Conservation (phyloP, 2,888 invertebrate species). For the Eledona agricola region DNA sequence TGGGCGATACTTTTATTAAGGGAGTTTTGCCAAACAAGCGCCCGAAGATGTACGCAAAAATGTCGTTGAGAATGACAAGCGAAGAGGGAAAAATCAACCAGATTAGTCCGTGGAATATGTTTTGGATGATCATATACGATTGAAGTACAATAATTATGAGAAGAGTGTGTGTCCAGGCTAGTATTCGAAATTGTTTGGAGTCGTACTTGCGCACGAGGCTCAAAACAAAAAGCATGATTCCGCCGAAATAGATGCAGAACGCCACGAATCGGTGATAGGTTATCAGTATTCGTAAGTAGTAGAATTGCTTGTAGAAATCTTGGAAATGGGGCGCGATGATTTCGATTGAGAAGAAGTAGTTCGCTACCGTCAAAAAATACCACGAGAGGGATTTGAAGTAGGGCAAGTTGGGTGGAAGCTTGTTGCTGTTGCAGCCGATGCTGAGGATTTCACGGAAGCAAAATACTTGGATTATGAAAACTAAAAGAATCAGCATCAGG, state of each 20-base stretch:
- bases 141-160: constrained; percentile 95
- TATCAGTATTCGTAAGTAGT: constrained; percentile 80
- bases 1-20: constrained; percentile 96
- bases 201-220: constrained; percentile 96
- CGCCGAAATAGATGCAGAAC: constrained; percentile 93
- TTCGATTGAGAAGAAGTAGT: constrained; percentile 99
- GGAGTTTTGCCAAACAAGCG: constrained; percentile 99
- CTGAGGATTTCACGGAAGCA: constrained; percentile 99
- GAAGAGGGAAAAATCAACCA: constrained; percentile 98
- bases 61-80: constrained; percentile 98
- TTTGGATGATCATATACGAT: constrained; percentile 96
- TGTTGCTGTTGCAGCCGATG: constrained; percentile 96
- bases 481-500: constrained; percentile 90
- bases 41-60: constrained; percentile 99
- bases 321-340: constrained; percentile 83
- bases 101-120: constrained; percentile 91
- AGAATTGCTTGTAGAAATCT: constrained; percentile 60
- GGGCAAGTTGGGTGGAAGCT: constrained; percentile 92
- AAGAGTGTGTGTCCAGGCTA: constrained; percentile 99
- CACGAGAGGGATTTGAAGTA: constrained; percentile 87
- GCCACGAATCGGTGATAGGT: constrained; percentile 97
- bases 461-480: constrained; percentile 94
- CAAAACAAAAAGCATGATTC: constrained; percentile 96
- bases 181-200: constrained; percentile 96
- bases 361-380: constrained; percentile 97